Evolutionary conservation across 2,797 vertebrate genomes (phyloP).

Genomic region (Thripadectes ignobilis): DNA sequence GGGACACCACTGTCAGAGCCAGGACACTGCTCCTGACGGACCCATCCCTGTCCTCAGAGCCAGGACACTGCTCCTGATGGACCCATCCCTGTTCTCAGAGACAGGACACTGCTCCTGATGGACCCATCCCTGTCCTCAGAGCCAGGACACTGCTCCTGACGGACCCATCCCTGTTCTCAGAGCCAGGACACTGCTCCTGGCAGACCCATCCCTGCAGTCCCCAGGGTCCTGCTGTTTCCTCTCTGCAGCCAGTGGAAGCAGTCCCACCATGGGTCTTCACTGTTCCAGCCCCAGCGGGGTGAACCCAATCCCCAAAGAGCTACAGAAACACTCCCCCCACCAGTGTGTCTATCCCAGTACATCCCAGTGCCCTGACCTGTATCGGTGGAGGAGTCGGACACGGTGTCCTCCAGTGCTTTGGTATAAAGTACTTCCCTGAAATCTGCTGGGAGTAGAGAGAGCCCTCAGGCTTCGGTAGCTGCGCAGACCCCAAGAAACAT

Average conservation of each 20-base stretch:
- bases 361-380: conserved; percentile 65
- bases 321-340: rapidly evolving
- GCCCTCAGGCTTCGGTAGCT: not conserved
- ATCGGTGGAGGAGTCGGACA: conserved; percentile 71
- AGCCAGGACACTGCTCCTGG: not conserved
- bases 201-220: rapidly evolving
- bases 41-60: not conserved
- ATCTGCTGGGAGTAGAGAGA: conserved; percentile 43
- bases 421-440: conserved; percentile 77
- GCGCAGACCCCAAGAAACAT: not conserved
- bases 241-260: rapidly evolving
- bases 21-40: not conserved
- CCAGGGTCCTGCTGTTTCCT: not conserved
- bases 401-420: conserved; percentile 77
- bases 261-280: rapidly evolving
- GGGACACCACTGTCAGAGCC: not conserved
- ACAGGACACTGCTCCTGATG: rapidly evolving
- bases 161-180: not conserved
- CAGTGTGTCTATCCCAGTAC: not conserved
- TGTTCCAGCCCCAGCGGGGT: not conserved
- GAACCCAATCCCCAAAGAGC: not conserved
- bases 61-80: not conserved
- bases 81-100: not conserved
- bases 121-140: not conserved
- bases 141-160: too few species aligned